Base-by-base conservation (phyloP, 2,888 invertebrate species). In the Drosophila lutescens region DNA sequence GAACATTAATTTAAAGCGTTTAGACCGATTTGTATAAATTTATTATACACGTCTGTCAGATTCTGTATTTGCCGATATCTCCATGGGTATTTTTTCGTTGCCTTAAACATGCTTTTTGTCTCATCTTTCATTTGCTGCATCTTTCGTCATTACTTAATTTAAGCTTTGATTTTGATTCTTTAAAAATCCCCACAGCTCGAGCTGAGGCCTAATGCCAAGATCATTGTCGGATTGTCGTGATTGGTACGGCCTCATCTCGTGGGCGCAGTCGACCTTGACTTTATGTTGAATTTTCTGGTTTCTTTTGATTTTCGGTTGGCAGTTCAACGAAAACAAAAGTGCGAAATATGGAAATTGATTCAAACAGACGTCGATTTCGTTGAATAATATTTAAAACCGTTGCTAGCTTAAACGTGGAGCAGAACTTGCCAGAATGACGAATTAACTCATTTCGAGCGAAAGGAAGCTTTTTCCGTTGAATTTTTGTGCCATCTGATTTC, bases 251-350 rank as follows among this genome's bases (percentile, higher is more conserved):
- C 58, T 74, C 66, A 66, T 72, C 58, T 74, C 65, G 63, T 73
- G 72, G 82, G 87, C 79, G 77, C 72, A 75, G 79, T 47, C 56
- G 86, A 67, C 88, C 83, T 88, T 84, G 88, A 88, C 80, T 88
- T 88, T 78, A 79, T 65, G 72, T 68, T 63, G 34, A 38, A 30
- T 61, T 74, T 71, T 59, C 59, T 51, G 46, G 47, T 58, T 70
- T 78, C 63, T 43, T 36, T 56, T 44, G 50, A 30, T 51, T 34
- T 56, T 41, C 23, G 30, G 23, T 10, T 46, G 41, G 13, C 44
- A 20, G 44, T 53, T 53, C 30, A 65, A 74, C 53, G 83, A 84
- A 84, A 84, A 74, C 73, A 84, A 84, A 56, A 88, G 83, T 87
- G 83, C 65, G 80, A 82, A 79, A 79, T 77, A 78, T 88, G 88